Conservation (phyloP, 2,888 invertebrate genomes). For the Apoderus coryli region DNA sequence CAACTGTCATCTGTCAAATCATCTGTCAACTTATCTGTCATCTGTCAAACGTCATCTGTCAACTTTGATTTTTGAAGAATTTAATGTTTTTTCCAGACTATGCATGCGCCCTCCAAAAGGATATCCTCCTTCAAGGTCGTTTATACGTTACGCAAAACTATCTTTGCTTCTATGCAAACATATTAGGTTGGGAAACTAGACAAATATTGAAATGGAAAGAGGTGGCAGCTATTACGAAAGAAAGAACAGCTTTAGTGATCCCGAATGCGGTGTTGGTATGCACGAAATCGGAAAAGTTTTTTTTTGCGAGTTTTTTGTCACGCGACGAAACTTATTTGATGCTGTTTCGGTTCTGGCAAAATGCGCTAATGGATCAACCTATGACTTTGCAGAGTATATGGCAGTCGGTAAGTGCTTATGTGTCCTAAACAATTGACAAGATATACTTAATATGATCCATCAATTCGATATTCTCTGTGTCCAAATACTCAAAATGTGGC, state of each 20-base stretch:
- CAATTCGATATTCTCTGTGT: too few relatives aligned
- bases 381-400: conserved; percentile 72
- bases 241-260: conserved; percentile 85
- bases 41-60: too few relatives aligned
- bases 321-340: conserved; percentile 91
- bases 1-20: neutral
- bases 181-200: conserved; percentile 91
- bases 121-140: conserved; percentile 90
- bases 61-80: neutral
- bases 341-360: conserved; percentile 94
- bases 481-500: too few relatives aligned
- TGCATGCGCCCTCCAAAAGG: conserved; percentile 91
- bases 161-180: conserved; percentile 94
- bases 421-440: too few relatives aligned
- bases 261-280: conserved; percentile 89
- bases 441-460: too few relatives aligned
- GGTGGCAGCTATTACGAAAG: conserved; percentile 86
- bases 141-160: conserved; percentile 91
- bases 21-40: too few relatives aligned
- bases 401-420: conserved; percentile 76
- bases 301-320: conserved; percentile 88
- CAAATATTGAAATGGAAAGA: conserved; percentile 79
- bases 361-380: conserved; percentile 81
- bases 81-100: conserved; percentile 55
- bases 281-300: conserved; percentile 72